Conservation (phyloP, 2,113 vertebrate genomes). For the Serinus canaria region DNA sequence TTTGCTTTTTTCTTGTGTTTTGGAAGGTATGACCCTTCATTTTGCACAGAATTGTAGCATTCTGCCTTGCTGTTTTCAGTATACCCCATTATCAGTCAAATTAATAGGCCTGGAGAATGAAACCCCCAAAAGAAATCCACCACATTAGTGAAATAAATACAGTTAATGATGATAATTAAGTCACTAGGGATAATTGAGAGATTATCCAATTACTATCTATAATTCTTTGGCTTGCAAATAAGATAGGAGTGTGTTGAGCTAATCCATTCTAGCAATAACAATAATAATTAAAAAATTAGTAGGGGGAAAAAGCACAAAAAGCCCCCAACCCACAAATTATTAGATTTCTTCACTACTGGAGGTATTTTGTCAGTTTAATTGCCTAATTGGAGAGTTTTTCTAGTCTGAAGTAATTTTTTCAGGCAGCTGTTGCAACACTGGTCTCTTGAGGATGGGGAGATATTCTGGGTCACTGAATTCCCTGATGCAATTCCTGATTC, state of each 20-base stretch:
- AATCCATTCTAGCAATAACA: constrained; percentile 15
- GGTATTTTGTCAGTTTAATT: constrained; percentile 9
- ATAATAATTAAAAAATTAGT: background rate
- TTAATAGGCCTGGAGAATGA: constrained; percentile 45
- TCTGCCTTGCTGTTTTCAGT: background rate
- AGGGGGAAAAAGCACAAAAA: background rate
- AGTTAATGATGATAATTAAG: constrained; percentile 67
- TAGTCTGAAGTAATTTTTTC: background rate
- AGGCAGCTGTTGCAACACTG: background rate
- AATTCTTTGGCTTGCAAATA: constrained; percentile 56
- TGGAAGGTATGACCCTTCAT: background rate
- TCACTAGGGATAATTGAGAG: constrained; percentile 62
- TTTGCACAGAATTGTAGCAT: background rate
- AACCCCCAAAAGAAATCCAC: constrained; percentile 59
- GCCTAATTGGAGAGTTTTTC: background rate
- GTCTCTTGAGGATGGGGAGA: background rate
- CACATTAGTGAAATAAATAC: constrained; percentile 66
- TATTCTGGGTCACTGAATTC: background rate
- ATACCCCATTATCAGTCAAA: constrained; percentile 38
- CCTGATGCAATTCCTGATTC: background rate
- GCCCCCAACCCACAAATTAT: background rate
- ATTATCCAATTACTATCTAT: constrained; percentile 67
- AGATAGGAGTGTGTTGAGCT: constrained; percentile 1
- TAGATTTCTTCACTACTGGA: background rate
- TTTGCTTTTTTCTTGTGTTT: background rate